phyloP scores from a whole-genome alignment of 2,888 invertebrate species.

The Aphrophora alni region DNA sequence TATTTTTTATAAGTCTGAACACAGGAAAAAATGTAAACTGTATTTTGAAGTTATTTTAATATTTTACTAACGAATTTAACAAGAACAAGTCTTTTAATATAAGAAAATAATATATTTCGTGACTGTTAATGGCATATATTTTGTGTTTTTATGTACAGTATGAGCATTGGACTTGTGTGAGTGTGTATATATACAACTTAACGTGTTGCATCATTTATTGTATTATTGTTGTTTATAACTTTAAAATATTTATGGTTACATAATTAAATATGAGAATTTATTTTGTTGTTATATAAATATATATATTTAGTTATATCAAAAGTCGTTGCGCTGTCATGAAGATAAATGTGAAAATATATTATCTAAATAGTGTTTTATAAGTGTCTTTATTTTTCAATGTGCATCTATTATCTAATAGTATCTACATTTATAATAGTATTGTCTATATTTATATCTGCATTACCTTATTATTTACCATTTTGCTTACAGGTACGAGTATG shows the following conservation, averaged over 20 bases:
- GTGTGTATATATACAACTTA: too few species aligned
- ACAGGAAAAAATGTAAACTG: neutral
- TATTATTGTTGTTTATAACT: neutral
- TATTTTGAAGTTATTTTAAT: neutral
- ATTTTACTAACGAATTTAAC: slow-evolving; percentile 2
- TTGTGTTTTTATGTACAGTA: neutral
- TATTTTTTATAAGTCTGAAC: neutral
- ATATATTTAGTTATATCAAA: neutral
- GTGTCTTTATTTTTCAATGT: neutral
- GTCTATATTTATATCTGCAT: too few species aligned
- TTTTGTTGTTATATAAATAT: neutral
- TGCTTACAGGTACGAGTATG: too few species aligned
- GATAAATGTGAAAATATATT: neutral
- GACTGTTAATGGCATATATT: neutral
- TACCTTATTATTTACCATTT: too few species aligned
- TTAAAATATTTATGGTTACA: neutral
- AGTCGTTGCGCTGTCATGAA: neutral
- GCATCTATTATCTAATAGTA: too few species aligned
- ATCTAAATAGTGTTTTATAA: neutral
- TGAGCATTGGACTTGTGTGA: too few species aligned
- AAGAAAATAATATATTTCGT: neutral
- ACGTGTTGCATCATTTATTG: neutral
- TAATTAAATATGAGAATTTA: neutral
- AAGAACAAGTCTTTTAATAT: neutral
- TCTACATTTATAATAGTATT: too few species aligned